Evolutionary conservation across 1,140 invertebrate species (phyloP), one percentile per base, ranked within the genome.

Genomic region (Ctenoplectra terminalis): DNA sequence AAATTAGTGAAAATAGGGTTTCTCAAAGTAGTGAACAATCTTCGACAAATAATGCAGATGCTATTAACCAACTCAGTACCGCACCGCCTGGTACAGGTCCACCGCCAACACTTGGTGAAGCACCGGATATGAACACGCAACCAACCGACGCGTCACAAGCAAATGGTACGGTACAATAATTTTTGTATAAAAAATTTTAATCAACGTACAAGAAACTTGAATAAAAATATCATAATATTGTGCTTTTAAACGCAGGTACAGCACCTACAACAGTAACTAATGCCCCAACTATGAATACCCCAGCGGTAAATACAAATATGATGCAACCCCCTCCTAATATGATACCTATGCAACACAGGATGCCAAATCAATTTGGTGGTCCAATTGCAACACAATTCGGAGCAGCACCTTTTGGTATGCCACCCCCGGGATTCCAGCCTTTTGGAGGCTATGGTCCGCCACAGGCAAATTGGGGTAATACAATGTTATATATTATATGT

Each of bases 381-480:
- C 95, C 95, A 92, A 88, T 94, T 93, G 81, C 94, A 92, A 81
- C 90, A 34, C 93, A 93, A 34, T 95, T 96, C 89, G 95, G 95
- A 48, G 94, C 94, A 80, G 95, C 96, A 3, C 96, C 96, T 2
- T 96, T 95, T 88, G 96, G 95, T 40, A 95, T 96, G 94, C 96
- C 95, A 40, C 96, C 95, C 9, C 96, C 95, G 83, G 96, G 95
- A 23, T 95, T 96, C 88, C 94, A 94, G 86, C 93, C 93, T 26
- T 94, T 93, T 61, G 93, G 91, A 43, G 92, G 91, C 31, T 94
- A 94, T 69, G 93, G 93, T 8, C 92, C 93, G 40, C 92, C 93
- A 29, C 93, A 93, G 82, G 58, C 90, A 46, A 90, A 88, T 71
- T 94, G 93, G 93, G 93, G 93, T 93, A 90, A 79, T 48, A 58